A percentile compares a stretch with the other conserved stretches of the same genome.
These are phyloP conservation scores for Galaxea fascicularis DNA, from an alignment of 92 coral and sea anemone species.

Conservation along the genomic window DNA sequence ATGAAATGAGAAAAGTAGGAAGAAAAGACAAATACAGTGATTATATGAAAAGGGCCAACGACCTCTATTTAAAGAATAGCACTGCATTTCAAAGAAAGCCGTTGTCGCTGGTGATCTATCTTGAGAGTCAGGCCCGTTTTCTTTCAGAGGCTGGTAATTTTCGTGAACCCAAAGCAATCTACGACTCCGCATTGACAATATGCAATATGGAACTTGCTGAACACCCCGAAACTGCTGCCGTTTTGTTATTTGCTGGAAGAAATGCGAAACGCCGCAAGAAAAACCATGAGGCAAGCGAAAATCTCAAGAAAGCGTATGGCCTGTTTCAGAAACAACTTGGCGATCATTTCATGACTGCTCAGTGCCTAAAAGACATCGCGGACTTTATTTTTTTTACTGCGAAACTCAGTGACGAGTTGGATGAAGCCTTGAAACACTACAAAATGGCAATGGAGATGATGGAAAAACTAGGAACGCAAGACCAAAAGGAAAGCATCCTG, in stretches of 20 bases:
- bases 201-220: not conserved
- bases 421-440: not conserved
- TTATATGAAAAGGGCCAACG: conserved; percentile 1
- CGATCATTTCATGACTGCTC: conserved; percentile 21
- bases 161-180: not conserved
- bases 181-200: not conserved
- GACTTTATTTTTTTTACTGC: not conserved
- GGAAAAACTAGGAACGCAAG: no score
- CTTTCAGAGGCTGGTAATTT: not conserved
- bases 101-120: not conserved
- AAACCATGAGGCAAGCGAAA: not conserved
- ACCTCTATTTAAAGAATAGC: not conserved
- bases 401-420: not conserved
- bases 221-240: not conserved
- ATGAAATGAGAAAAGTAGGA: conserved; percentile 17
- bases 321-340: conserved; percentile 13
- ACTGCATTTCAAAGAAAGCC: conserved; percentile 5
- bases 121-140: conserved; percentile 13
- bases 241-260: not conserved
- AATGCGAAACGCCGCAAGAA: not conserved
- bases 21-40: not conserved
- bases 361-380: not conserved
- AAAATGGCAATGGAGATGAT: no score
- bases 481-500: no score
- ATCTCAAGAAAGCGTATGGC: not conserved